A percentile compares a stretch with the other conserved stretches of the same genome.
Evolutionary conservation across 2,888 invertebrate genomes (phyloP).

Genomic region (Megastigmus dorsalis): DNA sequence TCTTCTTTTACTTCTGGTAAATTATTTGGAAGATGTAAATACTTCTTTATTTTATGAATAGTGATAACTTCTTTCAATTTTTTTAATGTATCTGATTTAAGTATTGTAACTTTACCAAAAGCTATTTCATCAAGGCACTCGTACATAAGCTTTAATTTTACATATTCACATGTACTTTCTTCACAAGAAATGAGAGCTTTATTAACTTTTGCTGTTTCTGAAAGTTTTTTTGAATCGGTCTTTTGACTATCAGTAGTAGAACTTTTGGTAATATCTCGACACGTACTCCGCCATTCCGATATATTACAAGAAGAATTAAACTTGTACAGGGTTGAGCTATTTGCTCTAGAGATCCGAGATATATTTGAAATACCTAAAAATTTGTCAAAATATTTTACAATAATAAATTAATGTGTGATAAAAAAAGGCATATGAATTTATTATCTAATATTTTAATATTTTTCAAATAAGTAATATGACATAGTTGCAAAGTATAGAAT

Average conservation of each 20-base stretch:
- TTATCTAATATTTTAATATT: not conserved
- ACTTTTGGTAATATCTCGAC: slow-evolving; percentile 47
- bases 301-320: slow-evolving; percentile 57
- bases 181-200: slow-evolving; percentile 60
- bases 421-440: not conserved
- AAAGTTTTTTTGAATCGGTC: slow-evolving; percentile 43
- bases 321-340: slow-evolving; percentile 57
- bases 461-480: not conserved
- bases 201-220: slow-evolving; percentile 51
- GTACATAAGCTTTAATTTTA: slow-evolving; percentile 62
- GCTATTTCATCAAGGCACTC: slow-evolving; percentile 61
- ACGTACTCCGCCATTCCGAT: slow-evolving; percentile 53
- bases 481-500: too few species aligned
- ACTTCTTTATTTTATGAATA: slow-evolving; percentile 62
- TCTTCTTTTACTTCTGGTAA: slow-evolving; percentile 59
- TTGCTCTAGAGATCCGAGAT: slow-evolving; percentile 64
- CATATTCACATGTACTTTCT: slow-evolving; percentile 60
- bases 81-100: slow-evolving; percentile 52
- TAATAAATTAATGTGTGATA: not conserved
- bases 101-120: slow-evolving; percentile 47
- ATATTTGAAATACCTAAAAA: slow-evolving; percentile 64
- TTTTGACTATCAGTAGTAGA: slow-evolving; percentile 41
- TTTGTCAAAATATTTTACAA: not conserved
- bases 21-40: slow-evolving; percentile 61
- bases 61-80: slow-evolving; percentile 63